Conservation (phyloP, 1,140 invertebrate genomes). For the Marisa cornuarietis region DNA sequence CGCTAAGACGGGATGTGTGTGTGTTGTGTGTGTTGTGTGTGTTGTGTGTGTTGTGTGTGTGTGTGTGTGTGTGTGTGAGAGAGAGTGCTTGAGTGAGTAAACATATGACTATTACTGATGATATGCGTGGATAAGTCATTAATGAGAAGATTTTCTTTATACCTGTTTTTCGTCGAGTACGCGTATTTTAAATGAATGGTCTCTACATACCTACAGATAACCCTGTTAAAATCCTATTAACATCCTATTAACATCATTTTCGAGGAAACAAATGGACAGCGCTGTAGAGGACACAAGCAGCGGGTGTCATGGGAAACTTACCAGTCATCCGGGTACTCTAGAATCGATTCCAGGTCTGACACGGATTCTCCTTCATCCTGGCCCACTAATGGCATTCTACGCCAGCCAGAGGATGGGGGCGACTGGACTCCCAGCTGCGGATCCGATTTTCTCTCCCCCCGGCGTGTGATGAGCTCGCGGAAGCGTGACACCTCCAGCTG, state of each 20-base stretch:
- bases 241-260: background rate
- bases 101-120: background rate
- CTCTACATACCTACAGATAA: background rate
- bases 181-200: background rate
- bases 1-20: background rate
- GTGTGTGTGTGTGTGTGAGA: background rate
- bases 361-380: constrained; percentile 36
- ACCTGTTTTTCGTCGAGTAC: background rate
- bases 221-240: background rate
- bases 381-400: constrained; percentile 24
- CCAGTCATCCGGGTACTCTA: constrained; percentile 41
- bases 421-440: constrained; percentile 32
- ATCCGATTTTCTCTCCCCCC: constrained; percentile 37
- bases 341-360: constrained; percentile 47
- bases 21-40: background rate
- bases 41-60: background rate
- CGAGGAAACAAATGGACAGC: background rate
- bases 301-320: background rate
- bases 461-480: constrained; percentile 28
- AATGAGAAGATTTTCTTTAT: too few relatives aligned
- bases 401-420: constrained; percentile 22
- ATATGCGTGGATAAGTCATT: background rate
- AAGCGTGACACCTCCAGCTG: constrained; percentile 38
- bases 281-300: background rate
- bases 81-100: background rate